Percentiles rank a stretch among this genome's conserved stretches.
Conservation (phyloP, 2,113 vertebrate species). For the Microcebus tavaratra region DNA sequence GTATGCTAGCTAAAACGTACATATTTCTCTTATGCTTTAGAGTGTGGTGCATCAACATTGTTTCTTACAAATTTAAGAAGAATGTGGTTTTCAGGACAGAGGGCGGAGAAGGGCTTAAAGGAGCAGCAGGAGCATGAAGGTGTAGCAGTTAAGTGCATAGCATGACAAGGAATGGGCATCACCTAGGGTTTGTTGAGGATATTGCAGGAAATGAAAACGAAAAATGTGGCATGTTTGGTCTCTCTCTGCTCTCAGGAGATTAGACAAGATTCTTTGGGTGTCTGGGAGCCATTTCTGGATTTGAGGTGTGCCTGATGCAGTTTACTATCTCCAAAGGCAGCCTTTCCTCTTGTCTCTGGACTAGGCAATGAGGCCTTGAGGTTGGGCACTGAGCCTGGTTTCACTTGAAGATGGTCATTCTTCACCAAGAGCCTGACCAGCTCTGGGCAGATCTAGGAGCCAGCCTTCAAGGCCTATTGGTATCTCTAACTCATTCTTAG, state of each 20-base stretch:
- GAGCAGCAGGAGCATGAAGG: not conserved
- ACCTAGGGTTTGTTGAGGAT: not conserved
- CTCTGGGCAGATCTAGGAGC: not conserved
- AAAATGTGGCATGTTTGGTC: not conserved
- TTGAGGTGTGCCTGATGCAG: not conserved
- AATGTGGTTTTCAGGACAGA: not conserved
- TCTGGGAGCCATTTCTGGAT: not conserved
- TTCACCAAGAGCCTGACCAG: not conserved
- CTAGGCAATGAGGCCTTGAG: not conserved
- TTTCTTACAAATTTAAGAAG: conserved; percentile 30
- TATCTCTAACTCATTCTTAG: not conserved
- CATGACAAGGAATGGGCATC: not conserved
- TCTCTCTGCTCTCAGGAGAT: not conserved
- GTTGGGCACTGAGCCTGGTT: not conserved
- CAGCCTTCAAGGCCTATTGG: not conserved
- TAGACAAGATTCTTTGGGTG: not conserved
- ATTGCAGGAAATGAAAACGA: not conserved
- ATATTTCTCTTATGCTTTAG: not conserved
- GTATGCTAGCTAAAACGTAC: not conserved
- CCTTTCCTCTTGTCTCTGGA: not conserved
- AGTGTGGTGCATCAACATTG: not conserved
- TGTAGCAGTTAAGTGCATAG: not conserved
- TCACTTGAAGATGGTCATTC: not conserved
- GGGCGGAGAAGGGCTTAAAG: not conserved
- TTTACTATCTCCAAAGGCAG: not conserved